A percentile compares a stretch with the other conserved stretches of the same genome.
Evolutionary conservation across 2,113 vertebrate genomes (phyloP).

Genomic region (Clarias macrocephalus): DNA sequence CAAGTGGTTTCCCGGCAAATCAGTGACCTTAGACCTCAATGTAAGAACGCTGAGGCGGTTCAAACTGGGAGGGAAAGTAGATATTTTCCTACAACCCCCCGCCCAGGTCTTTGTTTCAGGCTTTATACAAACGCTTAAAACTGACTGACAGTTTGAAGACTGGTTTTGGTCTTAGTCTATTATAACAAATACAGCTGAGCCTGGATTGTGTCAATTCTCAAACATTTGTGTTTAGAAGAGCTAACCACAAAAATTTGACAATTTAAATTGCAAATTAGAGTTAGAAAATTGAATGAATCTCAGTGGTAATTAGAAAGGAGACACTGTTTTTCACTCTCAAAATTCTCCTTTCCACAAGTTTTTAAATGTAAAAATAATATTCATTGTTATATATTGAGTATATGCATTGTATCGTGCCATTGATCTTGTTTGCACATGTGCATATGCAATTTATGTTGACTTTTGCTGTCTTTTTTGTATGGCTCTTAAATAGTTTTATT

Average conservation of each 20-base stretch:
- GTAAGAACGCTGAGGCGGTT: constrained; percentile 21
- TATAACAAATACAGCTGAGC: not conserved
- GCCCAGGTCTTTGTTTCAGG: not conserved
- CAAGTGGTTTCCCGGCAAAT: constrained; percentile 53
- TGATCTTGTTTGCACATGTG: no score
- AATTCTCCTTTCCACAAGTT: not conserved
- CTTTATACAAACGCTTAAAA: not conserved
- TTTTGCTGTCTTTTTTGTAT: no score
- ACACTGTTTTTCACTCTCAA: not conserved
- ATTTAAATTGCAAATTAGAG: not conserved
- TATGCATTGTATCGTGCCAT: not conserved
- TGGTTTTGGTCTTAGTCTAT: not conserved
- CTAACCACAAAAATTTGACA: not conserved
- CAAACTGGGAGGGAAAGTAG: constrained; percentile 25
- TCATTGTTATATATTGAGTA: not conserved
- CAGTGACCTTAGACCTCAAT: constrained; percentile 54
- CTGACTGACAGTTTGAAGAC: no score
- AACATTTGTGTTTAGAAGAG: not conserved
- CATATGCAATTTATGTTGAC: no score
- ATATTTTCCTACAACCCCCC: not conserved
- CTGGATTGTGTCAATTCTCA: not conserved
- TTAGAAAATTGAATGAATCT: not conserved
- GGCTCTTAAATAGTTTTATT: no score
- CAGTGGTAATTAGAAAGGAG: not conserved
- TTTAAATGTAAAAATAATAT: not conserved